A percentile compares a stretch with the other conserved stretches of the same genome.
These are phyloP conservation scores for Goniozus legneri DNA, from an alignment of 1,140 invertebrate species.

Conservation along the genomic window DNA sequence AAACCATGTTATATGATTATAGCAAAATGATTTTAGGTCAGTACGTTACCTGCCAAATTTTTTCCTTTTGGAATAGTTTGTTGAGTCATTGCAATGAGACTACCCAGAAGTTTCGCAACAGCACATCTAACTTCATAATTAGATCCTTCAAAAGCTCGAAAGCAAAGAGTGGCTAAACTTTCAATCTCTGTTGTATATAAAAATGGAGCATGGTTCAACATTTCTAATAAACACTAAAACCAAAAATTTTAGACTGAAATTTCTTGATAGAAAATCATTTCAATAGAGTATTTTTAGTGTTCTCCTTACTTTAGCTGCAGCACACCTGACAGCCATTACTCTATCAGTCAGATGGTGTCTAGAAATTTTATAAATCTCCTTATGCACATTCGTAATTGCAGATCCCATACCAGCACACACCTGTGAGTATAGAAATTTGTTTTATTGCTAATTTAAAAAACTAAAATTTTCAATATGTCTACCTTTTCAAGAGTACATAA, in stretches of 20 bases:
- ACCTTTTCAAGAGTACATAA: slow-evolving; percentile 94
- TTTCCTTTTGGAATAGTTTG: slow-evolving; percentile 47
- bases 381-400: slow-evolving; percentile 82
- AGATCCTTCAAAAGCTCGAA: slow-evolving; percentile 88
- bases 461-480: slow-evolving; percentile 21
- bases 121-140: slow-evolving; percentile 93
- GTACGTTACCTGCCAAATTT: slow-evolving; percentile 49
- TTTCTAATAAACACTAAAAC: slow-evolving; percentile 79
- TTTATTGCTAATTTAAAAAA: slow-evolving; percentile 4
- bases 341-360: slow-evolving; percentile 83
- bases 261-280: not conserved
- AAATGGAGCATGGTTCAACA: slow-evolving; percentile 86
- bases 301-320: slow-evolving; percentile 78
- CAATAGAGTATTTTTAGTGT: not conserved
- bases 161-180: slow-evolving; percentile 82
- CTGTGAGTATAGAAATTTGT: slow-evolving; percentile 35
- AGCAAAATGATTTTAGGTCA: not conserved
- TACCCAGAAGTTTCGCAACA: slow-evolving; percentile 87
- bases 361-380: slow-evolving; percentile 88
- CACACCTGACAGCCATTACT: slow-evolving; percentile 85
- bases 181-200: slow-evolving; percentile 88
- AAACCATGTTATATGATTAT: slow-evolving; percentile 1
- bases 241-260: slow-evolving; percentile 12
- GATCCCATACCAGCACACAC: slow-evolving; percentile 83
- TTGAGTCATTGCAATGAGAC: slow-evolving; percentile 81